Base-by-base conservation (phyloP, 2,888 invertebrate genomes). In the Drepana falcataria region DNA sequence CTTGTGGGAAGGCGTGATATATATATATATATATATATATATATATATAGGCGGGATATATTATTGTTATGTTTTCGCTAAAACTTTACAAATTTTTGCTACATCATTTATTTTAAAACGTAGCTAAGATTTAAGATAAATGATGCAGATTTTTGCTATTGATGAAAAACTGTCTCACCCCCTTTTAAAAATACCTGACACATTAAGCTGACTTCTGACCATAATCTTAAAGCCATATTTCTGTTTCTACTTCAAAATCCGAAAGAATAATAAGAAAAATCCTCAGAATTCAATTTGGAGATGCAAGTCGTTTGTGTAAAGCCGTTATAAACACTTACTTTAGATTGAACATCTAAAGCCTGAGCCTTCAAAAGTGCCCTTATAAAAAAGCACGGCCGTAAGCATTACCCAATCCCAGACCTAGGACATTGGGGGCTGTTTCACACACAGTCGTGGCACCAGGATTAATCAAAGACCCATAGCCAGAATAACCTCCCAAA, bases 321-420 rank as follows among this genome's bases (percentile, higher is more conserved):
- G 6, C 3, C 9, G 9, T 9, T 3, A 9, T 9, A 3, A 9
- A 44, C 9, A 9, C 9, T 1, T 44, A 9, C 44, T 44, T 44
- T 9, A 9, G 44, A 44, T 9, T 44, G 6, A 9, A 44, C 44
- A 9, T 9, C 9, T 44, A 9, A 44, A 44, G 44, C 6, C 9
- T 7, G 9, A 3, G 68, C 60, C 52, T 54, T 63, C 52, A 21
- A 21, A 21, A 21, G 21, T 21, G 21, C 21, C 21, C 62, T 73
- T 71, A 81, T 69, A 80, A 75, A 79, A 79, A 81, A 75, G 71
- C 55, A 48, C 76, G 68, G 6, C 68, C 67, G 2, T 59, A 54
- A 35, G 60, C 53, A 0, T 9, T 9, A 9, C 44, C 44, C 9
- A 44, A 9, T 1, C 65, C 63, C 0, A 61, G 49, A 2, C 63